Evolutionary conservation across 2,113 vertebrate genomes (phyloP).

Genomic region (Rhombomys opimus): DNA sequence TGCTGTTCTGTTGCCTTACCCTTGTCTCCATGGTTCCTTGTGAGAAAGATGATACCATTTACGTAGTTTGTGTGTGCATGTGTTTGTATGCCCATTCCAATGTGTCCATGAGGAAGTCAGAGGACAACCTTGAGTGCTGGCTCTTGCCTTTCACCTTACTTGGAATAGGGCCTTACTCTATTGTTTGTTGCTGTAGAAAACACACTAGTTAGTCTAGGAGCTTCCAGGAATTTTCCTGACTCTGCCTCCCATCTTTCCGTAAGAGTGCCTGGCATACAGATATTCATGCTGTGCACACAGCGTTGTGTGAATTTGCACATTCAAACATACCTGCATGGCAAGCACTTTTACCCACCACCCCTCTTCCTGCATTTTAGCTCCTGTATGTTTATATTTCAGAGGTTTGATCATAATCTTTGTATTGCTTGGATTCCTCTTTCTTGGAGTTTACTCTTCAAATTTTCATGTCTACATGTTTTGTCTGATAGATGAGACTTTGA

Average conservation of each 20-base stretch:
- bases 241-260: neutral
- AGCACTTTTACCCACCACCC: neutral
- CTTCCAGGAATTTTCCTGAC: neutral
- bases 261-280: neutral
- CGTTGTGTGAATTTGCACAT: too few relatives aligned
- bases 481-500: neutral
- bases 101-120: neutral
- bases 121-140: neutral
- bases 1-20: too few relatives aligned
- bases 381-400: neutral
- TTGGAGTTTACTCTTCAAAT: neutral
- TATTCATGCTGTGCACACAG: too few relatives aligned
- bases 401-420: neutral
- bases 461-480: too few relatives aligned
- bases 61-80: neutral
- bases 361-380: neutral
- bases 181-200: too few relatives aligned
- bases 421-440: neutral
- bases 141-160: neutral
- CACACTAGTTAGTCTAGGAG: neutral
- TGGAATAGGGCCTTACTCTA: neutral
- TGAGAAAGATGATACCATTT: neutral
- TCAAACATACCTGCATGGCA: neutral
- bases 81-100: neutral
- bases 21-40: neutral